These are phyloP conservation scores for Lanius collurio DNA, from an alignment of 2,113 vertebrate genomes.

Conservation along the genomic window DNA sequence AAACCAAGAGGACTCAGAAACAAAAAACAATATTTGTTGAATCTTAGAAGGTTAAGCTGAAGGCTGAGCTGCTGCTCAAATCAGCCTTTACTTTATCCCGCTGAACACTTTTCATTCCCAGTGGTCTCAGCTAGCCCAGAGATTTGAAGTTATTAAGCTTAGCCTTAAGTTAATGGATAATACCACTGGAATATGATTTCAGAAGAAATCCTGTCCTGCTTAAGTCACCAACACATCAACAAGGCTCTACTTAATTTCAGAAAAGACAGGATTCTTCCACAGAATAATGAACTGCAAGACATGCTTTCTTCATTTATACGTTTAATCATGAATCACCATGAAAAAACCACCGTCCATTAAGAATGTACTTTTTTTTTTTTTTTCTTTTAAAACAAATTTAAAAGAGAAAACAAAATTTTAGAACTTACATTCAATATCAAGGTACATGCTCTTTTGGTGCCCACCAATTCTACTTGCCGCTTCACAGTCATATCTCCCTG, in stretches of 20 bases:
- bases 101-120: not conserved
- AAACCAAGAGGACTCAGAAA: not conserved
- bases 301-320: not conserved
- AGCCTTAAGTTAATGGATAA: not conserved
- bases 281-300: not conserved
- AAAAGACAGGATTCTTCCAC: not conserved
- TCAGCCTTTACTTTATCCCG: not conserved
- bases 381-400: not conserved
- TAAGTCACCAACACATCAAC: not conserved
- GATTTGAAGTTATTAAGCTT: not conserved
- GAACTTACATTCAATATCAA: conserved; percentile 95
- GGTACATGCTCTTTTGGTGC: conserved; percentile 97
- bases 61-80: not conserved
- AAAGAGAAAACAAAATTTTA: conserved; percentile 31
- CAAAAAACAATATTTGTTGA: not conserved
- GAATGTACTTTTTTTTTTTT: conserved; percentile 19
- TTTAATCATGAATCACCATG: not conserved
- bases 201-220: not conserved
- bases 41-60: not conserved
- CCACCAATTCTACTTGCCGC: conserved; percentile 95
- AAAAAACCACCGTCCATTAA: not conserved
- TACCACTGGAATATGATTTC: not conserved
- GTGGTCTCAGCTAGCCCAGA: not conserved
- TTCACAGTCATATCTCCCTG: conserved; percentile 95
- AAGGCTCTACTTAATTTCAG: not conserved